Conservation (phyloP, 2,113 vertebrate genomes). For the Microtus oregoni region DNA sequence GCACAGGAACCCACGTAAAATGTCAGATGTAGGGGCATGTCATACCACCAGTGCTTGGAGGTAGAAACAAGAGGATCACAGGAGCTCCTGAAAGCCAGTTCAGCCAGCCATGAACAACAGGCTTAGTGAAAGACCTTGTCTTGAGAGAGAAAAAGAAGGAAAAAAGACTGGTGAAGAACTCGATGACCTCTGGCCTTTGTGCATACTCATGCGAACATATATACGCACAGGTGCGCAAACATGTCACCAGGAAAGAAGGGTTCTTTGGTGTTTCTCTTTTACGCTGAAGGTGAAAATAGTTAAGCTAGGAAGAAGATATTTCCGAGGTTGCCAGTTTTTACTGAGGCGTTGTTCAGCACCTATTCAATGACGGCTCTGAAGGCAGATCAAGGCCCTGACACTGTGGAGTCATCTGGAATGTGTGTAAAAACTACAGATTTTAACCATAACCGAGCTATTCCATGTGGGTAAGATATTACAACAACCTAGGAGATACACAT, state of each 20-base stretch:
- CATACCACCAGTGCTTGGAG: background rate
- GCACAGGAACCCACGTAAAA: background rate
- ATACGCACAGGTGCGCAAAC: background rate
- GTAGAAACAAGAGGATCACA: background rate
- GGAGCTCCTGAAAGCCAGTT: background rate
- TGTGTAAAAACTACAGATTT: background rate
- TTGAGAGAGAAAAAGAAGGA: background rate
- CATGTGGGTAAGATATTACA: background rate
- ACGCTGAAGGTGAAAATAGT: conserved; percentile 5
- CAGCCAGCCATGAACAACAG: background rate
- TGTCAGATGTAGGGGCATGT: too few relatives aligned
- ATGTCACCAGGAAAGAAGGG: background rate
- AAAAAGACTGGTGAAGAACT: background rate
- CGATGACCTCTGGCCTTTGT: background rate
- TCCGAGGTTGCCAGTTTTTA: background rate
- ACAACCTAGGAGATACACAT: background rate
- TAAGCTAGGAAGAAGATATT: background rate
- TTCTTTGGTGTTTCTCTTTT: background rate
- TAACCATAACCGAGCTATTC: background rate
- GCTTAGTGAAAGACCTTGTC: background rate
- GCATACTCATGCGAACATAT: background rate
- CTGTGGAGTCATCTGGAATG: background rate
- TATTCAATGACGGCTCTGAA: background rate
- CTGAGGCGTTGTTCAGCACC: background rate
- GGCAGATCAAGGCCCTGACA: background rate